Percentiles rank a stretch among this genome's conserved stretches.
Conservation (phyloP, 2,888 invertebrate species). For the Scotopteryx bipunctaria region DNA sequence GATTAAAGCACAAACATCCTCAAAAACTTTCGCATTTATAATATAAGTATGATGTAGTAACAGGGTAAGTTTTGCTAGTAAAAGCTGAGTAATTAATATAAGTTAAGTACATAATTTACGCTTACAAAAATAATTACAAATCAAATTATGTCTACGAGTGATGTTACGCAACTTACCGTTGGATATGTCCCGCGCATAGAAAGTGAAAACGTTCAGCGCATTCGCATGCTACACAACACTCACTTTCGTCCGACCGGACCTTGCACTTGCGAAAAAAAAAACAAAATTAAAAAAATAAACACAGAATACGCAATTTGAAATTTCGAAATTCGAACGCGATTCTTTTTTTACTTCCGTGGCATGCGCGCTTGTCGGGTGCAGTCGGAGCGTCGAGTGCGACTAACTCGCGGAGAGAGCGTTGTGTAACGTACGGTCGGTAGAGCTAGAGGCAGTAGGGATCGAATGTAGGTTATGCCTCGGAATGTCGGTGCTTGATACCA, state of each 20-base stretch:
- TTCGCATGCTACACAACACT: constrained; percentile 62
- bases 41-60: too few species aligned
- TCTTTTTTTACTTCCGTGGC: constrained; percentile 38
- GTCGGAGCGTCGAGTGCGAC: constrained; percentile 64
- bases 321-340: constrained; percentile 53
- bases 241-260: constrained; percentile 62
- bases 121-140: constrained; percentile 18
- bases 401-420: constrained; percentile 47
- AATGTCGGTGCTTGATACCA: constrained; percentile 25
- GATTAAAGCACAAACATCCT: too few species aligned
- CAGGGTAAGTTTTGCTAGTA: too few species aligned
- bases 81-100: too few species aligned
- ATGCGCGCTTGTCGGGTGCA: constrained; percentile 39
- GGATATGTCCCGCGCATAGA: constrained; percentile 69
- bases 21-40: too few species aligned
- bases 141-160: constrained; percentile 42
- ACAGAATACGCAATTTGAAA: constrained; percentile 48
- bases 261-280: constrained; percentile 48
- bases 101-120: constrained; percentile 1
- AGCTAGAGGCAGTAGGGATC: constrained; percentile 21
- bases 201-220: constrained; percentile 71
- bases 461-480: constrained; percentile 31
- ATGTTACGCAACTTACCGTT: constrained; percentile 62
- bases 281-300: constrained; percentile 27
- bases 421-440: constrained; percentile 40